Evolutionary conservation across 1,140 invertebrate species (phyloP).

Genomic region (Oscheius sp.): DNA sequence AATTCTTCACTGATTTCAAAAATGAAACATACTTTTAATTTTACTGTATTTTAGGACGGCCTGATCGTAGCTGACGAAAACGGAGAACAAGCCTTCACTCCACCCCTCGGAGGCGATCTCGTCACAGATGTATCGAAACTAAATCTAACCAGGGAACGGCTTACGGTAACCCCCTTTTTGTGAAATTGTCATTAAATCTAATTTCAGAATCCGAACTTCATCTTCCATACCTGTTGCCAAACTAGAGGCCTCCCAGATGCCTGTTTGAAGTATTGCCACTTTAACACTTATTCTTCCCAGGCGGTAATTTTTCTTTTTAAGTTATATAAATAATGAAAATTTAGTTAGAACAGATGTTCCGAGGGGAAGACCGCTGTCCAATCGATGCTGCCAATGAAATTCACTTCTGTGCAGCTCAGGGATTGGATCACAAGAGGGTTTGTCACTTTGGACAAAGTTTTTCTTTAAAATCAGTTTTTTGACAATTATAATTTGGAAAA

Average conservation of each 20-base stretch:
- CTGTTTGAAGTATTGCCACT: slow-evolving; percentile 33
- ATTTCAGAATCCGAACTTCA: slow-evolving; percentile 34
- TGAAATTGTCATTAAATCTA: background rate
- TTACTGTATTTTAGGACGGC: slow-evolving; percentile 15
- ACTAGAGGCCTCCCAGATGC: slow-evolving; percentile 34
- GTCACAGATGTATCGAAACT: background rate
- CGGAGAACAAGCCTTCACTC: slow-evolving; percentile 10
- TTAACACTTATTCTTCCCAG: slow-evolving; percentile 22
- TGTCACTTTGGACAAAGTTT: background rate
- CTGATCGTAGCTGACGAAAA: slow-evolving; percentile 19
- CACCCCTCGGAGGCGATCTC: background rate
- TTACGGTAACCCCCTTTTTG: slow-evolving; percentile 1
- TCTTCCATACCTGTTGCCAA: slow-evolving; percentile 34
- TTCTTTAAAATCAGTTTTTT: background rate
- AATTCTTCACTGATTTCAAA: background rate
- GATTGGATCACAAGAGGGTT: slow-evolving; percentile 23
- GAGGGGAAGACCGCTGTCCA: slow-evolving; percentile 18
- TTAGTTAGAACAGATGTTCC: slow-evolving; percentile 32
- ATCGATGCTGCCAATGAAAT: slow-evolving; percentile 33
- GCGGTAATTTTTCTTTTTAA: background rate
- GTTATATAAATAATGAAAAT: background rate
- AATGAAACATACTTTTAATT: background rate
- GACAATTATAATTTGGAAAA: background rate
- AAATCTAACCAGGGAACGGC: slow-evolving; percentile 1
- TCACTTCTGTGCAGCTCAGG: slow-evolving; percentile 37